Evolutionary conservation across 2,113 vertebrate genomes (phyloP).

Genomic region (Furnarius figulus): DNA sequence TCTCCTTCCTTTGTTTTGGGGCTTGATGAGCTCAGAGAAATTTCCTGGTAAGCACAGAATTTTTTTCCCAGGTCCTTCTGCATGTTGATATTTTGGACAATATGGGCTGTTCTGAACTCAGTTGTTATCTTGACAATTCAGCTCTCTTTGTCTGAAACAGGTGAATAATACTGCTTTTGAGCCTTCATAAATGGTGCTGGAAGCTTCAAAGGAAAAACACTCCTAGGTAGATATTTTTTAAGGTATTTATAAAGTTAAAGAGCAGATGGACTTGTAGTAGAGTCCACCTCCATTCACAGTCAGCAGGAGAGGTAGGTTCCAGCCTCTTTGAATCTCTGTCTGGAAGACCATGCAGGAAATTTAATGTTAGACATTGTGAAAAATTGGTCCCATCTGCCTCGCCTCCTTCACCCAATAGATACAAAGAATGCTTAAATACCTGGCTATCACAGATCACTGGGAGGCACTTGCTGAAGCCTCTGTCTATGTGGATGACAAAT

Average conservation of each 20-base stretch:
- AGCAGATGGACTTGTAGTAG: not conserved
- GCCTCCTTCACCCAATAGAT: not conserved
- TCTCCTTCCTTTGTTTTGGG: not conserved
- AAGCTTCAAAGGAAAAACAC: not conserved
- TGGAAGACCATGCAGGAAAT: not conserved
- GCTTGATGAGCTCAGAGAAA: not conserved
- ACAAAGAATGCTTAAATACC: not conserved
- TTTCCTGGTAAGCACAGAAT: not conserved
- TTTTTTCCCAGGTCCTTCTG: not conserved
- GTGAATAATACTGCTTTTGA: not conserved
- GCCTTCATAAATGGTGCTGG: not conserved
- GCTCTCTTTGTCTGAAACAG: not conserved
- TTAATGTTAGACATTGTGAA: not conserved
- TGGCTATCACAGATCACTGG: not conserved
- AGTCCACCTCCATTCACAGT: not conserved
- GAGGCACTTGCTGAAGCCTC: not conserved
- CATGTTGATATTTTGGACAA: not conserved
- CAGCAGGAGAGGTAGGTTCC: not conserved
- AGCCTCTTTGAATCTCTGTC: not conserved
- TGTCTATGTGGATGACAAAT: not conserved
- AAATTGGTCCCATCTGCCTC: not conserved
- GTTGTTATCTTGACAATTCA: not conserved
- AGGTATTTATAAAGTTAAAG: not conserved
- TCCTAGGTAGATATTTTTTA: not conserved
- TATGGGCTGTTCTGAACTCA: not conserved